Conservation (phyloP, 2,797 vertebrate species). For the Loriculus beryllinus region DNA sequence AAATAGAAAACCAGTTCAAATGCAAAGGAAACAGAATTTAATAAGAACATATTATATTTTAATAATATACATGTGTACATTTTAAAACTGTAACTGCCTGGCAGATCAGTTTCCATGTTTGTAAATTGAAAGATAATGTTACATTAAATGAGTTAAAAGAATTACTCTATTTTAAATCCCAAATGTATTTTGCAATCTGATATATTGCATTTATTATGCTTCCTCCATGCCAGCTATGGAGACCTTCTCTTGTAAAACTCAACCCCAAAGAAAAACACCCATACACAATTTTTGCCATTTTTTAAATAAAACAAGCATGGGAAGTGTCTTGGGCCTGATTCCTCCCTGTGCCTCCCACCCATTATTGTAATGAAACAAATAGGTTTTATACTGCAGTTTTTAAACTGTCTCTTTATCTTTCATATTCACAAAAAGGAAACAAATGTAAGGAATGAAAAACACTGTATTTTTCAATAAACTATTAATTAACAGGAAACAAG, state of each 20-base stretch:
- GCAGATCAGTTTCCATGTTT: neutral
- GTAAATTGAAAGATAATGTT: neutral
- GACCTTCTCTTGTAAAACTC: neutral
- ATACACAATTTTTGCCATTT: neutral
- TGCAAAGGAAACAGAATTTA: conserved; percentile 13
- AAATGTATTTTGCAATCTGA: neutral
- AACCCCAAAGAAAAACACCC: neutral
- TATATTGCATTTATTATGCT: neutral
- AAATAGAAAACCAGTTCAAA: conserved; percentile 1
- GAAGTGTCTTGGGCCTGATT: neutral
- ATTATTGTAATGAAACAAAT: neutral
- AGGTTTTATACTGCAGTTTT: neutral
- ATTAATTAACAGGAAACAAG: neutral
- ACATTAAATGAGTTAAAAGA: neutral
- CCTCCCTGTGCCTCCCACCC: neutral
- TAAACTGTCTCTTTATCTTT: neutral
- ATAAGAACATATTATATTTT: neutral
- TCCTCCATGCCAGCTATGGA: neutral
- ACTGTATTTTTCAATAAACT: neutral
- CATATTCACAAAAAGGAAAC: neutral
- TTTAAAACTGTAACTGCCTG: neutral
- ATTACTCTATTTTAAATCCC: neutral
- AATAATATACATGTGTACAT: neutral
- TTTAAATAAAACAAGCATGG: neutral
- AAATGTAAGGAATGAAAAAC: neutral